These are phyloP conservation scores for Aramus guarauna DNA, from an alignment of 2,113 vertebrate genomes.

Conservation along the genomic window DNA sequence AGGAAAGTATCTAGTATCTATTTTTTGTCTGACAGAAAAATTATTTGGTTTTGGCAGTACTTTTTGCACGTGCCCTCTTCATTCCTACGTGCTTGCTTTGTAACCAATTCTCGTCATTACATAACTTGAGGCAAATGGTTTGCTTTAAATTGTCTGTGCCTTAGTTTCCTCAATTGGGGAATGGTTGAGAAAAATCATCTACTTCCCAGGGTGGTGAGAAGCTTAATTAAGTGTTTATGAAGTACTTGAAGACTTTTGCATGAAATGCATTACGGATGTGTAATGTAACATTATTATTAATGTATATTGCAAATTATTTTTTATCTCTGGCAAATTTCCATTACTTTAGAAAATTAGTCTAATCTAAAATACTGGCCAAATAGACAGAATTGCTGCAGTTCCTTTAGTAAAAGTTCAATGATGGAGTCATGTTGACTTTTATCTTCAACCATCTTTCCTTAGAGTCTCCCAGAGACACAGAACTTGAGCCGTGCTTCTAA, in stretches of 20 bases:
- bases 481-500: conserved; percentile 19
- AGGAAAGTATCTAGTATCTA: not conserved
- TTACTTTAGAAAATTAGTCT: conserved; percentile 25
- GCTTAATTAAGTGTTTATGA: conserved; percentile 23
- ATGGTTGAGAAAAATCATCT: not conserved
- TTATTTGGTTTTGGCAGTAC: not conserved
- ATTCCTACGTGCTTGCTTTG: not conserved
- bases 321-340: conserved; percentile 45
- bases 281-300: conserved; percentile 13
- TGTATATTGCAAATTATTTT: conserved; percentile 28
- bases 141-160: not conserved
- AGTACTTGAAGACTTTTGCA: not conserved
- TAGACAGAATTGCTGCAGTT: not conserved
- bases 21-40: not conserved
- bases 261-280: not conserved
- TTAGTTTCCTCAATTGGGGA: not conserved
- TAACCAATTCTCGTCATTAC: not conserved
- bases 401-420: not conserved
- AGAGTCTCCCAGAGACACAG: conserved; percentile 2
- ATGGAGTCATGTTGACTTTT: conserved; percentile 22
- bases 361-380: conserved; percentile 35
- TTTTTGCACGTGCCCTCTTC: not conserved
- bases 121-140: not conserved
- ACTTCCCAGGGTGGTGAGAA: not conserved
- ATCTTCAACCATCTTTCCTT: conserved; percentile 31